Evolutionary conservation across 2,113 vertebrate genomes (phyloP).

Genomic region (Mesembrinibis cayennensis): DNA sequence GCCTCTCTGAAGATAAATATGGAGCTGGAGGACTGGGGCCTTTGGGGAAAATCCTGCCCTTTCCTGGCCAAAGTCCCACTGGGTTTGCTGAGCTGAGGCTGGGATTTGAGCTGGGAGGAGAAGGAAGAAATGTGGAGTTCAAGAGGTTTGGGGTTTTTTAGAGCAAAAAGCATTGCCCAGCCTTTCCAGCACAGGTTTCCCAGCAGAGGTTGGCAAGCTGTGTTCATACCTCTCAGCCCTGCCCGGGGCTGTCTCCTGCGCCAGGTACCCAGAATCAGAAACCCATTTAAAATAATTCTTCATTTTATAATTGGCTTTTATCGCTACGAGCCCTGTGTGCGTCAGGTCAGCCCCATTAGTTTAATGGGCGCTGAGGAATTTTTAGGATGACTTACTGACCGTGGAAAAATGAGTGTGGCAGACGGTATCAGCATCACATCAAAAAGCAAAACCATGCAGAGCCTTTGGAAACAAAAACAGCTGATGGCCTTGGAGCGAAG

Average conservation of each 20-base stretch:
- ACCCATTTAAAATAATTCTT: background rate
- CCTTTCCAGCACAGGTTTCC: background rate
- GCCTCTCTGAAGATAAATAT: constrained; percentile 3
- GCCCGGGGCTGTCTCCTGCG: background rate
- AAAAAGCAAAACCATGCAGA: constrained; percentile 4
- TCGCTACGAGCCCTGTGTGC: background rate
- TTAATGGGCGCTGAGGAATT: constrained; percentile 53
- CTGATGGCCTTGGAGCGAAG: constrained; percentile 25
- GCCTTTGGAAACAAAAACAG: constrained; percentile 45
- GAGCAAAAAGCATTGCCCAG: background rate
- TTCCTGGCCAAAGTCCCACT: constrained; percentile 11
- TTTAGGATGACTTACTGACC: constrained; percentile 49
- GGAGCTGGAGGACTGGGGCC: background rate
- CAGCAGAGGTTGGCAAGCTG: background rate
- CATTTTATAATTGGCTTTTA: constrained; percentile 21
- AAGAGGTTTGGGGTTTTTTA: background rate
- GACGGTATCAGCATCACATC: constrained; percentile 30
- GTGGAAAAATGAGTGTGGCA: background rate
- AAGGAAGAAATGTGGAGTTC: constrained; percentile 12
- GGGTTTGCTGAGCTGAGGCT: background rate
- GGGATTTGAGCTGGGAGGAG: background rate
- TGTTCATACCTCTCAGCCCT: background rate
- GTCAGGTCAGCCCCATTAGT: constrained; percentile 36
- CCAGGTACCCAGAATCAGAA: background rate
- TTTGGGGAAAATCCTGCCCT: constrained; percentile 16